Evolutionary conservation across 1,140 invertebrate species (phyloP).

Genomic region (Atta texana): DNA sequence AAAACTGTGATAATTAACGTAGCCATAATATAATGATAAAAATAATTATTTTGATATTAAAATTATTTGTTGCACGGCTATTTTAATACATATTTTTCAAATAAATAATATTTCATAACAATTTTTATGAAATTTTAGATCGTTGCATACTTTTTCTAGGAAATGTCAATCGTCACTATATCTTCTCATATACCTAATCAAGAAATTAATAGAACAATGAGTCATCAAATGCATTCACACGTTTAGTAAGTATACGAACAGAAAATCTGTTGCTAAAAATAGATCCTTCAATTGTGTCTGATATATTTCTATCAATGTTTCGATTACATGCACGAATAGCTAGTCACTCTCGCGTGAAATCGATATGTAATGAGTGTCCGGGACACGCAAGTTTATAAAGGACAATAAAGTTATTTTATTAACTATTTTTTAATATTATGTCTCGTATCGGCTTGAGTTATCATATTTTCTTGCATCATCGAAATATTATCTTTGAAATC

Average conservation of each 20-base stretch:
- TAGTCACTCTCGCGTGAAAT: conserved; percentile 45
- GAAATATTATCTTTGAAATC: not conserved
- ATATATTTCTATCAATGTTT: conserved; percentile 23
- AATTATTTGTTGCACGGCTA: not conserved
- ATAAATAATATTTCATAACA: not conserved
- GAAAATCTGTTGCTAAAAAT: conserved; percentile 23
- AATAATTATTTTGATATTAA: conserved; percentile 8
- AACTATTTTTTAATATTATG: not conserved
- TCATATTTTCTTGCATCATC: not conserved
- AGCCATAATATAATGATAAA: not conserved
- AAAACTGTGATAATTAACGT: not conserved
- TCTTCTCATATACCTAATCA: not conserved
- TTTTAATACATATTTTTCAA: not conserved
- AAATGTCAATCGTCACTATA: not conserved
- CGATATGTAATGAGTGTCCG: not conserved
- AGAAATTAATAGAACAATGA: not conserved
- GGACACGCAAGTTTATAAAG: not conserved
- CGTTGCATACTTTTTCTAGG: not conserved
- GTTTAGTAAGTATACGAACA: not conserved
- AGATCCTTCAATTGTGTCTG: conserved; percentile 12
- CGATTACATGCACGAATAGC: conserved; percentile 9
- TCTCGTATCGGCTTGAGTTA: not conserved
- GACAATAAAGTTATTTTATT: not conserved
- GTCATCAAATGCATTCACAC: not conserved
- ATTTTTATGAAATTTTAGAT: not conserved